phyloP scores from a whole-genome alignment of 1,140 invertebrate species.

The Leptoteleia sp. region DNA sequence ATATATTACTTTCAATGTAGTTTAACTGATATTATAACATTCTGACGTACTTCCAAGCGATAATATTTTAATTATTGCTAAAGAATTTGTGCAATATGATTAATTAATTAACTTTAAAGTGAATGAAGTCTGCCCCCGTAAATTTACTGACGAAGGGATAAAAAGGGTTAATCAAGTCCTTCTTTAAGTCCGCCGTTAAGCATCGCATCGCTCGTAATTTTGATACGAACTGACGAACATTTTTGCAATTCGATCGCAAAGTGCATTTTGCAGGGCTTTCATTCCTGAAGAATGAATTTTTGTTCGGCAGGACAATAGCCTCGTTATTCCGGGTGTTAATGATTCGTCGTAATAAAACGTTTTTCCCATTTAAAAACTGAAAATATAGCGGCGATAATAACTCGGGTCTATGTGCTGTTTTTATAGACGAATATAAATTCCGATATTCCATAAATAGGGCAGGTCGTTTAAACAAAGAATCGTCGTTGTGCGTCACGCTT shows the following conservation, averaged over 20 bases:
- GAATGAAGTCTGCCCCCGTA: too few relatives aligned
- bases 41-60: too few relatives aligned
- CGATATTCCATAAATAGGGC: conserved; percentile 31
- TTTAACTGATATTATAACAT: too few relatives aligned
- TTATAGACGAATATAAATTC: conserved; percentile 30
- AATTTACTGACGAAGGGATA: too few relatives aligned
- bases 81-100: too few relatives aligned
- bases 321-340: conserved; percentile 36
- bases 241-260: background rate
- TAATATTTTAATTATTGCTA: too few relatives aligned
- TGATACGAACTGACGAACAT: background rate
- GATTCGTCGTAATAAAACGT: conserved; percentile 27
- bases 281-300: conserved; percentile 28
- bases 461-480: conserved; percentile 13
- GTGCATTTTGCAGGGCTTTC: conserved; percentile 4
- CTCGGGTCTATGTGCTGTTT: conserved; percentile 1
- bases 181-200: conserved; percentile 11
- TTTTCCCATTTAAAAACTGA: conserved; percentile 20
- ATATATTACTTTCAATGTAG: too few relatives aligned
- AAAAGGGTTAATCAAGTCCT: too few relatives aligned
- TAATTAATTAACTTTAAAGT: too few relatives aligned
- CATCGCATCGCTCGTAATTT: background rate
- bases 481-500: conserved; percentile 12
- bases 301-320: conserved; percentile 16
- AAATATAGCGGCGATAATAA: conserved; percentile 8